These are phyloP conservation scores for Diabrotica undecimpunctata DNA, from an alignment of 1,140 invertebrate species.

Conservation along the genomic window DNA sequence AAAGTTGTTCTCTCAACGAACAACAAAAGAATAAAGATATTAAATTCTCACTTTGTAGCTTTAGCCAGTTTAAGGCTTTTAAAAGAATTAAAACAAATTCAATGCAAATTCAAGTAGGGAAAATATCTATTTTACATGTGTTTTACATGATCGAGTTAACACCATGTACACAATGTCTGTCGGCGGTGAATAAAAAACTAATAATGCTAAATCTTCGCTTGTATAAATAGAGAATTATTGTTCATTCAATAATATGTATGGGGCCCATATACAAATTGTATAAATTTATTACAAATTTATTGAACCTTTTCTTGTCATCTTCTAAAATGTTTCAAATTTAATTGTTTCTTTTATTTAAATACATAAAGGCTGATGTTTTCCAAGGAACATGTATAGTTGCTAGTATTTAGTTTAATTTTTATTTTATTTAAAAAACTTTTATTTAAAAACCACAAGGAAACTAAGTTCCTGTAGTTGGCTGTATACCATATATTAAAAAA, in stretches of 20 bases:
- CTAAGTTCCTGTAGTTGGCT: no score
- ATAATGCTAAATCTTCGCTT: slow-evolving; percentile 15
- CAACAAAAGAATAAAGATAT: slow-evolving; percentile 17
- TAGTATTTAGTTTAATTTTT: no score
- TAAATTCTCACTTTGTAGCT: slow-evolving; percentile 15
- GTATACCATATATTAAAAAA: no score
- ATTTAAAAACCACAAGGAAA: no score
- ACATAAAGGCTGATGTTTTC: no score
- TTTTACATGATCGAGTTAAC: slow-evolving; percentile 19
- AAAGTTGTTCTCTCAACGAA: slow-evolving; percentile 1
- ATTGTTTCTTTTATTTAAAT: no score
- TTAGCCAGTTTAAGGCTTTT: slow-evolving; percentile 12
- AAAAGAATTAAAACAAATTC: slow-evolving; percentile 22
- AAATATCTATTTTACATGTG: slow-evolving; percentile 20
- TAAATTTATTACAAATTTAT: no score
- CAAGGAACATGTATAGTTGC: no score
- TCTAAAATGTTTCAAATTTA: no score
- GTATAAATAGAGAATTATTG: slow-evolving; percentile 12
- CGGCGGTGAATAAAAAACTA: slow-evolving; percentile 9
- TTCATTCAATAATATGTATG: not conserved
- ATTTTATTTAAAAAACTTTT: no score
- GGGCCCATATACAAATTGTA: no score
- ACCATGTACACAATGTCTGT: slow-evolving; percentile 4
- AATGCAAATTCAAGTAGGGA: slow-evolving; percentile 17
- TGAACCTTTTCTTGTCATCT: no score